Base-by-base conservation (phyloP, 2,888 invertebrate genomes). In the Epinotia nisella region DNA sequence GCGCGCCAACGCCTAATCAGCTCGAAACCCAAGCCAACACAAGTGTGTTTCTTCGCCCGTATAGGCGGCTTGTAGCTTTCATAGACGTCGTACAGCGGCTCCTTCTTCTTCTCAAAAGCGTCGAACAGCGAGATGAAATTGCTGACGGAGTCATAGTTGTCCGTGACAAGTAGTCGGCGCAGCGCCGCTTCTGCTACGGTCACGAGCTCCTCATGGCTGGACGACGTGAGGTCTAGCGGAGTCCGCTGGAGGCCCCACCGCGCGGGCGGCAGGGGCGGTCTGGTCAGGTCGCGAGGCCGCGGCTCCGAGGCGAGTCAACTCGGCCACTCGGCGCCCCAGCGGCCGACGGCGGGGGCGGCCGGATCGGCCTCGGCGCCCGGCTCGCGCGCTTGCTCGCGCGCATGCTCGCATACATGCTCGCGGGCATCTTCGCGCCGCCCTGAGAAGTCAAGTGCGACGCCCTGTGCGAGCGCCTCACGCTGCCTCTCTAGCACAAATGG, bases 261-360 rank as follows among this genome's bases (percentile, higher is more conserved):
- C 78, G 84, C 79, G 77, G 78, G 83, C 80, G 82, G 83, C 80
- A 82, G 82, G 80, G 83, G 84, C 76, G 78, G 81, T 64, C 76
- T 76, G 71, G 79, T 79, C 80, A 77, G 75, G 78, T 74, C 79
- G 76, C 78, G 81, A 78, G 70, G 86, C 82, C 82, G 78, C 79
- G 84, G 84, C 73, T 80, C 88, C 93, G 94, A 93, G 95, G 95
- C 96, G 98, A 98, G 98, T 98, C 98, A 98, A 98, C 98, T 98
- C 95, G 98, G 98, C 98, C 98, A 98, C 94, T 98, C 98, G 94
- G 96, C 96, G 92, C 97, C 98, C 97, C 97, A 98, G 82, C 97
- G 96, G 88, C 97, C 97, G 89, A 97, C 97, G 88, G 96, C 95
- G 94, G 97, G 97, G 93, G 96, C 85, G 76, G 85, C 85, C 84